These are phyloP conservation scores for Scomber colias DNA, from an alignment of 2,113 vertebrate genomes.

Conservation along the genomic window DNA sequence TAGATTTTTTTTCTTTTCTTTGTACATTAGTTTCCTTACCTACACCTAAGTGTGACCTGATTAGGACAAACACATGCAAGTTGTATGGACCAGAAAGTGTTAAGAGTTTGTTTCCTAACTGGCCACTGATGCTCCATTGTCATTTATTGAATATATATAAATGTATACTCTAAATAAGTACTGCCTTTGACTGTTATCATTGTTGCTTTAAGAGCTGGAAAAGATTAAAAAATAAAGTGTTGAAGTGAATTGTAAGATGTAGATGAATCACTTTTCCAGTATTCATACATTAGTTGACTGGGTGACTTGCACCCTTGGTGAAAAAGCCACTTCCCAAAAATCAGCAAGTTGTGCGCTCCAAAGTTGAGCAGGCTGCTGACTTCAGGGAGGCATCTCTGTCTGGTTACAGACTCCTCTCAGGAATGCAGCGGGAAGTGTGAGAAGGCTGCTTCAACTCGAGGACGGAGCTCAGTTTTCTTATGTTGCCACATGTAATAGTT, in stretches of 20 bases:
- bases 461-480: constrained; percentile 44
- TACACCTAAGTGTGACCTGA: not conserved
- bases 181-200: no score
- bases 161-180: not conserved
- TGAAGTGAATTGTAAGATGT: no score
- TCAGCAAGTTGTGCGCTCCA: constrained; percentile 56
- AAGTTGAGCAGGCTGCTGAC: constrained; percentile 67
- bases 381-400: constrained; percentile 58
- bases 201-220: not conserved
- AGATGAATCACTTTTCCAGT: not conserved
- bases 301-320: constrained; percentile 20
- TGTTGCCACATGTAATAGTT: constrained; percentile 3
- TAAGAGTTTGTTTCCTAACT: not conserved
- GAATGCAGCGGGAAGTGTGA: constrained; percentile 59
- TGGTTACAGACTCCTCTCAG: constrained; percentile 52
- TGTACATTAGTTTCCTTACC: constrained; percentile 10
- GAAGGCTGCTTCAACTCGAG: constrained; percentile 30
- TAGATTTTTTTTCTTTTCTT: constrained; percentile 6
- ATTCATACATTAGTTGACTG: constrained; percentile 8
- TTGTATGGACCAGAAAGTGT: not conserved
- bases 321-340: constrained; percentile 65
- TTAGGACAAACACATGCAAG: no score
- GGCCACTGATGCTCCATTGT: not conserved
- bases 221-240: not conserved
- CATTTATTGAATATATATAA: not conserved